Percentiles rank a stretch among this genome's conserved stretches.
Evolutionary conservation across 2,113 vertebrate species (phyloP).

Genomic region (Manacus vitellinus): DNA sequence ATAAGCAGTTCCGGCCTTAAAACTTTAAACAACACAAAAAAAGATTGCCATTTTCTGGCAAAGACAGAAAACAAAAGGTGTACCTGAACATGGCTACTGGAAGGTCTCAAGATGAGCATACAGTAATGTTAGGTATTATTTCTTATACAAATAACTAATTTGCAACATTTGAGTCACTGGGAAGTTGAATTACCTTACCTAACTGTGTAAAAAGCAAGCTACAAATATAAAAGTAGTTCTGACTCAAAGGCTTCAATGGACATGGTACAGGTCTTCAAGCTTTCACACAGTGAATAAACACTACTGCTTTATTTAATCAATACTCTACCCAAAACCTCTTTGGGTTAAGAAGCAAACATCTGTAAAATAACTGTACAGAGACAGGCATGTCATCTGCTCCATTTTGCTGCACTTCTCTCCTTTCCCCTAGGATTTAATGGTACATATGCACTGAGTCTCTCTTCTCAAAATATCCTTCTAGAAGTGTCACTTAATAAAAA

Average conservation of each 20-base stretch:
- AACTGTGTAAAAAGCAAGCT: not conserved
- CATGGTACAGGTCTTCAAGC: not conserved
- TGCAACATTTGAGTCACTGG: not conserved
- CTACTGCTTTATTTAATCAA: not conserved
- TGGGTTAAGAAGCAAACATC: not conserved
- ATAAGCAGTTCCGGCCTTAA: not conserved
- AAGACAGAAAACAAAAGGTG: not conserved
- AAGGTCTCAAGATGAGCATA: not conserved
- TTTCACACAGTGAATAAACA: not conserved
- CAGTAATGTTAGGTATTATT: not conserved
- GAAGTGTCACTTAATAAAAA: not conserved
- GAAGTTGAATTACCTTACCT: not conserved
- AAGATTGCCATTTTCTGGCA: not conserved
- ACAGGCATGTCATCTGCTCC: rapidly evolving
- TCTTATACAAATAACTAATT: not conserved
- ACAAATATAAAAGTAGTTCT: not conserved
- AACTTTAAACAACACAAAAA: not conserved
- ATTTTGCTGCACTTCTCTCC: not conserved
- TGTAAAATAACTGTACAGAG: not conserved
- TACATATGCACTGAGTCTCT: not conserved
- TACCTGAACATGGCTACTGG: not conserved
- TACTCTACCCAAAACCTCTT: not conserved
- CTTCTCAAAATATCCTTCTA: not conserved
- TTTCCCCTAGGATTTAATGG: not conserved
- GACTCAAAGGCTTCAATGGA: not conserved